Percentiles rank a stretch among this genome's conserved stretches.
Conservation (phyloP, 2,797 vertebrate species). For the Babyrousa celebensis region DNA sequence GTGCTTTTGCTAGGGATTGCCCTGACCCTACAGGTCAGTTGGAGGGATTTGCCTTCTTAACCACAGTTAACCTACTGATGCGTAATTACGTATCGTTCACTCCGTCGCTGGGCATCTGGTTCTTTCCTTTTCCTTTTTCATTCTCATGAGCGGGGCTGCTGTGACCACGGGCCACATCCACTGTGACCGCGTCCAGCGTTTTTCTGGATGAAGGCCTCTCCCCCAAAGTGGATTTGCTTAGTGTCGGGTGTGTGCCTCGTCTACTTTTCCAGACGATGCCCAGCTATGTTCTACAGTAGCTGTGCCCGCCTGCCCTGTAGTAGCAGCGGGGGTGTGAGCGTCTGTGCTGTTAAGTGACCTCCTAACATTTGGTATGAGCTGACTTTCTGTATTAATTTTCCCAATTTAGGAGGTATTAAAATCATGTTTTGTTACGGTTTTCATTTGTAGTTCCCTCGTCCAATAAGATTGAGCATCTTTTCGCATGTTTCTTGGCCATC, state of each 20-base stretch:
- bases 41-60: neutral
- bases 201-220: neutral
- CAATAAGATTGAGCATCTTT: conserved; percentile 7
- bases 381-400: neutral
- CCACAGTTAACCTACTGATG: neutral
- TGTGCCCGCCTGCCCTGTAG: neutral
- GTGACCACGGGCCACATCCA: neutral
- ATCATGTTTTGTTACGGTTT: neutral
- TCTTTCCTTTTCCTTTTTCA: neutral
- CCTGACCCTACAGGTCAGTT: neutral
- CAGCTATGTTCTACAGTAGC: neutral
- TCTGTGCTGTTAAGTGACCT: neutral
- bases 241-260: rapidly evolving
- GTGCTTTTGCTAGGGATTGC: neutral
- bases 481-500: neutral
- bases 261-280: neutral
- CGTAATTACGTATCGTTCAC: neutral
- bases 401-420: neutral
- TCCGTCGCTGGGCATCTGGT: neutral
- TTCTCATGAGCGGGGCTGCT: neutral
- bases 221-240: neutral
- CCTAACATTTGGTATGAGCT: neutral
- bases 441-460: neutral
- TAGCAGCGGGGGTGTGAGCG: neutral
- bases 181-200: neutral